These are phyloP conservation scores for Pammene aurita DNA, from an alignment of 2,888 invertebrate species.

Conservation along the genomic window DNA sequence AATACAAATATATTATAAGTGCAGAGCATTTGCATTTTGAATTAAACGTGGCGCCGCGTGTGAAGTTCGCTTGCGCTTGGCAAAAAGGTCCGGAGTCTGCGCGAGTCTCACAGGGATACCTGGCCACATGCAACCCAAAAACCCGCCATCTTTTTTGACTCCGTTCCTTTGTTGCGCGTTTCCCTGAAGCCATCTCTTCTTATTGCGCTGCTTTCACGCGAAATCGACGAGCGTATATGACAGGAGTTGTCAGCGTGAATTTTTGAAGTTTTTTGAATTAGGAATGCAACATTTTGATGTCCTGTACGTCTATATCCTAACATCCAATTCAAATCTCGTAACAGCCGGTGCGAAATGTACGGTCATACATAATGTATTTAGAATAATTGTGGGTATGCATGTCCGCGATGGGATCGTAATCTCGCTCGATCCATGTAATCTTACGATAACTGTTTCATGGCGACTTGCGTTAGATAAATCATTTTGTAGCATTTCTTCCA, in stretches of 20 bases:
- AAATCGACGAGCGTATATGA: conserved; percentile 24
- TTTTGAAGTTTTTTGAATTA: background rate
- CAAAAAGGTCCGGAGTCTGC: conserved; percentile 20
- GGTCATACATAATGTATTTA: conserved; percentile 74
- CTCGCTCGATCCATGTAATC: conserved; percentile 52
- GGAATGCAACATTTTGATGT: background rate
- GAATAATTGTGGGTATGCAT: conserved; percentile 55
- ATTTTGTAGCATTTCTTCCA: conserved; percentile 11
- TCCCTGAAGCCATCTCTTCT: conserved; percentile 20
- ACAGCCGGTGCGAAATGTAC: conserved; percentile 43
- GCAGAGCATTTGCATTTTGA: conserved; percentile 81
- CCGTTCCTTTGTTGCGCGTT: conserved; percentile 20
- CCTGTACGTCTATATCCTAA: conserved; percentile 19
- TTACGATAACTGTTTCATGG: conserved; percentile 40
- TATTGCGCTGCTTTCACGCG: conserved; percentile 20
- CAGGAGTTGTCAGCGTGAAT: conserved; percentile 19
- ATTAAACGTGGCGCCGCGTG: conserved; percentile 69
- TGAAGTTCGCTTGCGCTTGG: conserved; percentile 23
- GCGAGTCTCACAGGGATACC: conserved; percentile 38
- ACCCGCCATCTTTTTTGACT: conserved; percentile 35
- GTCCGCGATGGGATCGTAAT: conserved; percentile 63
- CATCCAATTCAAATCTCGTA: conserved; percentile 38
- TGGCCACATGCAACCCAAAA: conserved; percentile 35
- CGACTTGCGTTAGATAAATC: conserved; percentile 26
- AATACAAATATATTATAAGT: conserved; percentile 80